Percentiles rank a stretch among this genome's conserved stretches.
phyloP scores from a whole-genome alignment of 2,797 vertebrate species.

The Rhinatrema bivittatum region DNA sequence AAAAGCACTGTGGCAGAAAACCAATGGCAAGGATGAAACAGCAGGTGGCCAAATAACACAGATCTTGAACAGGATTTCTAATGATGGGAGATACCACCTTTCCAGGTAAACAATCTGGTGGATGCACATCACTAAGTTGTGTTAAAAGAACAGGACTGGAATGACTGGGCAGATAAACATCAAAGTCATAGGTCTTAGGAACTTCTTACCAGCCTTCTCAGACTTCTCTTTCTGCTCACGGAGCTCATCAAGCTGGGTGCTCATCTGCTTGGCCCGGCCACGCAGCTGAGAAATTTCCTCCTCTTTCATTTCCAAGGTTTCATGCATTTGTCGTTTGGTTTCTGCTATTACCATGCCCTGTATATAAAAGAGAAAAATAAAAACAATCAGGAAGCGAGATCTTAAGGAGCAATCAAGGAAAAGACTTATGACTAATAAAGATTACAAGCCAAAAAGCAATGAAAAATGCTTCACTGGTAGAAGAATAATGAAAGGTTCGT shows the following conservation, averaged over 20 bases:
- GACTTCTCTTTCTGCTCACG: constrained; percentile 90
- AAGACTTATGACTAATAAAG: background rate
- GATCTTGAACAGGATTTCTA: no score
- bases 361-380: constrained; percentile 15
- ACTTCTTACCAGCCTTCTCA: constrained; percentile 81
- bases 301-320: constrained; percentile 93
- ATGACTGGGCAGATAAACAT: no score
- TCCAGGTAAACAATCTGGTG: no score
- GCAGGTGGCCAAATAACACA: no score
- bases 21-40: no score
- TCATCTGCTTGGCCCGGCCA: constrained; percentile 68
- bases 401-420: constrained; percentile 17
- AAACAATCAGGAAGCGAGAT: constrained; percentile 6
- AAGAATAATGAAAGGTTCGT: no score
- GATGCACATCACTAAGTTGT: no score
- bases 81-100: no score
- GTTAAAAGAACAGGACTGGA: no score
- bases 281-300: constrained; percentile 85
- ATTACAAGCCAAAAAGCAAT: constrained; percentile 1
- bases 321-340: constrained; percentile 96
- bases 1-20: no score
- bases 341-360: constrained; percentile 97
- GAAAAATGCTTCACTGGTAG: no score
- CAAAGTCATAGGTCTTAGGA: no score
- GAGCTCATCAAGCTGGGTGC: constrained; percentile 72